Percentiles rank a stretch among this genome's conserved stretches.
Evolutionary conservation across 2,888 invertebrate species (phyloP).

Genomic region (Pollenia labialis): DNA sequence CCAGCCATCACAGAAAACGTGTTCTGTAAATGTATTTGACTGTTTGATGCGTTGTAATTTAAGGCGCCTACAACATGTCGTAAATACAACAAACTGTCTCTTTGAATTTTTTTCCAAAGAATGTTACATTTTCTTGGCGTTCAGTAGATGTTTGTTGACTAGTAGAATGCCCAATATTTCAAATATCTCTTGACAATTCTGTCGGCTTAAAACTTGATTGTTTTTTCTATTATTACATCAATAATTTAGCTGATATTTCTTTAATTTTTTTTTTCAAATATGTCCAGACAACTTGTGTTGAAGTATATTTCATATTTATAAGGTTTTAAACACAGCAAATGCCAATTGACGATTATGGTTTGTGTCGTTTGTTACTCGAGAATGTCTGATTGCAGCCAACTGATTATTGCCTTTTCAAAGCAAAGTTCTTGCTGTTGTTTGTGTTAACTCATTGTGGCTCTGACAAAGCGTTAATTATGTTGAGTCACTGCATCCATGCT

Average conservation of each 20-base stretch:
- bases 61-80: conserved; percentile 69
- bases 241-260: conserved; percentile 35
- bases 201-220: conserved; percentile 30
- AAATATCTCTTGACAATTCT: conserved; percentile 58
- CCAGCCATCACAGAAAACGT: neutral
- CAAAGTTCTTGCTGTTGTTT: conserved; percentile 3
- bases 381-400: conserved; percentile 42
- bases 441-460: conserved; percentile 51
- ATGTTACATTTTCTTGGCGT: conserved; percentile 58
- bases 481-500: conserved; percentile 70
- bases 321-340: conserved; percentile 48
- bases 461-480: conserved; percentile 79
- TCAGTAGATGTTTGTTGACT: conserved; percentile 47
- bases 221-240: conserved; percentile 20
- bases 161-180: conserved; percentile 61
- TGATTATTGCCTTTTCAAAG: conserved; percentile 53
- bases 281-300: conserved; percentile 53
- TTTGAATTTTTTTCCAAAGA: conserved; percentile 37
- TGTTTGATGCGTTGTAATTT: conserved; percentile 49
- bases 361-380: conserved; percentile 35
- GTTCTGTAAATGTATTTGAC: neutral
- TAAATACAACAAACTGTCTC: conserved; percentile 54
- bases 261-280: conserved; percentile 40
- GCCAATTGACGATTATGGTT: conserved; percentile 57
- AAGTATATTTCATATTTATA: conserved; percentile 59